A percentile compares a stretch with the other conserved stretches of the same genome.
These are phyloP conservation scores for Neomorphus geoffroyi DNA, from an alignment of 2,797 vertebrate genomes.

Conservation along the genomic window DNA sequence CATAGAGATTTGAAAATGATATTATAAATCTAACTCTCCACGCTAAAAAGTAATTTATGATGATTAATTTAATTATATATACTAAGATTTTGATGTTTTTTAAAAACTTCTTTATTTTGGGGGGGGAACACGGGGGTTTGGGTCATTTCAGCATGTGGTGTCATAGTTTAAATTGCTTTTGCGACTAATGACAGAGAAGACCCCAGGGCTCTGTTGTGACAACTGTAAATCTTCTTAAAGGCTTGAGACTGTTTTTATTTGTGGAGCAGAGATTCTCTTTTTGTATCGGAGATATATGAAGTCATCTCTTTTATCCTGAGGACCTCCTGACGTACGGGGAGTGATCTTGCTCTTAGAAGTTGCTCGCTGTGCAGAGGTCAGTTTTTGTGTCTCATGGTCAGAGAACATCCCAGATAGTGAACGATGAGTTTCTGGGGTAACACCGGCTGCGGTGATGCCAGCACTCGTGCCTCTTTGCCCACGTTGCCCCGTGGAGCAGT, in stretches of 20 bases:
- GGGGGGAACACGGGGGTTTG: neutral
- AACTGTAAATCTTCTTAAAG: conserved; percentile 33
- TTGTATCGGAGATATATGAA: neutral
- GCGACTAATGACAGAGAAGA: conserved; percentile 15
- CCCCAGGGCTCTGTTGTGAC: conserved; percentile 4
- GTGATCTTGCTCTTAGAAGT: neutral
- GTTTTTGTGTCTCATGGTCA: neutral
- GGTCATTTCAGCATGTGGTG: neutral
- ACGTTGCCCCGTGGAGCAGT: rapidly evolving
- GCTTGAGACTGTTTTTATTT: conserved; percentile 40
- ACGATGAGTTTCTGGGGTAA: neutral
- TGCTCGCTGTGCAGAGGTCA: neutral
- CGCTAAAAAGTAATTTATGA: conserved; percentile 78
- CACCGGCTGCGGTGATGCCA: neutral
- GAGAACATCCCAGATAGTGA: neutral
- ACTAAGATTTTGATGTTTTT: conserved; percentile 71
- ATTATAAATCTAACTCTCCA: conserved; percentile 78
- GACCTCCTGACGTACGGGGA: neutral
- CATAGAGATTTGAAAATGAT: conserved; percentile 79
- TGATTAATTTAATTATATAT: conserved; percentile 79
- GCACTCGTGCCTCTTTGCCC: neutral
- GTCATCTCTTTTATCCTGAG: neutral
- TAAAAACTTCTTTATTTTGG: conserved; percentile 24
- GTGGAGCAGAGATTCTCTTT: neutral
- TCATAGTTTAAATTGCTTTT: conserved; percentile 27